Conservation (phyloP, 2,797 vertebrate genomes). For the Oreochromis mossambicus region DNA sequence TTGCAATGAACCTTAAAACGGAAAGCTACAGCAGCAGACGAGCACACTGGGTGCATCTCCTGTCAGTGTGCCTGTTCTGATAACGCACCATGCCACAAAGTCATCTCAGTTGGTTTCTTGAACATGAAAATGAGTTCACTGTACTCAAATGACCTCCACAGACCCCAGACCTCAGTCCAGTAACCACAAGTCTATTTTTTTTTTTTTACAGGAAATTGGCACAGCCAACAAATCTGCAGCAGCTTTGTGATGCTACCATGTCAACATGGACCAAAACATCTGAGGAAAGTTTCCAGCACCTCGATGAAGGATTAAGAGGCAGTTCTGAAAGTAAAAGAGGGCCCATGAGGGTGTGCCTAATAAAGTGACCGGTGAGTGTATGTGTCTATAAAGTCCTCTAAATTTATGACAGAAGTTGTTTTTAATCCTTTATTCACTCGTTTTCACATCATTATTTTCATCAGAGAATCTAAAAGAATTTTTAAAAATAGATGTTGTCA, state of each 20-base stretch:
- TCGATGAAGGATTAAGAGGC: not conserved
- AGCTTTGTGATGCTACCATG: not conserved
- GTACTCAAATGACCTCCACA: not conserved
- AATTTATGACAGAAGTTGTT: not conserved
- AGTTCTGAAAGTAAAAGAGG: not conserved
- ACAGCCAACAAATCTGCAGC: not conserved
- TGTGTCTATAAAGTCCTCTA: not conserved
- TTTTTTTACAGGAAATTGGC: not conserved
- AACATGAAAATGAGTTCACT: not conserved
- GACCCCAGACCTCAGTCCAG: not conserved
- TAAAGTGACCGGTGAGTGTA: not conserved
- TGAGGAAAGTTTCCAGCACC: not conserved
- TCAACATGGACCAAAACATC: not conserved
- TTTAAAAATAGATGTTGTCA: not conserved
- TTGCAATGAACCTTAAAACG: not conserved
- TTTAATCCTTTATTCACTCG: not conserved
- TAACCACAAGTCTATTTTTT: not conserved
- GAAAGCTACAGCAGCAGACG: not conserved
- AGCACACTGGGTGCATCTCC: not conserved
- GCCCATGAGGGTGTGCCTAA: not conserved
- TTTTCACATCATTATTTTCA: not conserved
- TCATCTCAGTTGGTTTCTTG: not conserved
- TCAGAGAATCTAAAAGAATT: not conserved
- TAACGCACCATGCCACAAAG: not conserved
- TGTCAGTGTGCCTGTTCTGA: not conserved